Evolutionary conservation across 2,888 invertebrate species (phyloP), one percentile per base, ranked within the genome.

Genomic region (Drosophila glabriapex): DNA sequence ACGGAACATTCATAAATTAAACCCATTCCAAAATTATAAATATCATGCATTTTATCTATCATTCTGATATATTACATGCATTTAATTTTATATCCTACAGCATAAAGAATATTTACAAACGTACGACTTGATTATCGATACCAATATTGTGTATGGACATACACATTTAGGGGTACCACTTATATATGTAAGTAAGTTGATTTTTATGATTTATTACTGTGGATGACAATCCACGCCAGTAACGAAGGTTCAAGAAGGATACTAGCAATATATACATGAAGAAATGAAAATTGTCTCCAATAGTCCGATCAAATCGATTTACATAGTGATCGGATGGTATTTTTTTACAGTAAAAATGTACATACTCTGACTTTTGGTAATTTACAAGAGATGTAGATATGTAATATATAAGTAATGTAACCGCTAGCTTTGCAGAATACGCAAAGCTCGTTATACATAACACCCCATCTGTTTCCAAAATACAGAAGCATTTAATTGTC

Each of bases 91-190:
- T n/a, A 52, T 31, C 52, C 16, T 49, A 9, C 1, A 12, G 29
- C n/a, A n/a, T 52, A 52, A 52, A 29, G 6, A 52, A 52, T 52
- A 29, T 31, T 31, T 52, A 52, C 52, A 52, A 29, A 31, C 52
- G n/a, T 7, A n/a, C 52, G 29, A 52, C 3, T 46, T 46, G 16
- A 25, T 25, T 46, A 9, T 46, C 25, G 46, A 7, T 25, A 25
- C 46, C 46, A 46, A 46, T 46, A 25, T 46, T 25, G 16, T 25
- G 25, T 25, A 25, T 16, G 16, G 22, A 22, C 46, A 25, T 16
- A 25, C 46, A 22, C 46, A 25, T 16, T 46, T 16, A 16, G 1
- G 46, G 43, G 22, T 43, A 43, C 22, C 43, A 46, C 46, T 46
- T 46, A 46, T 46, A 46, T 46, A 46, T 46, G 46, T 46, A 46